Conservation (phyloP, 2,888 invertebrate genomes). For the Endomychus coccineus region DNA sequence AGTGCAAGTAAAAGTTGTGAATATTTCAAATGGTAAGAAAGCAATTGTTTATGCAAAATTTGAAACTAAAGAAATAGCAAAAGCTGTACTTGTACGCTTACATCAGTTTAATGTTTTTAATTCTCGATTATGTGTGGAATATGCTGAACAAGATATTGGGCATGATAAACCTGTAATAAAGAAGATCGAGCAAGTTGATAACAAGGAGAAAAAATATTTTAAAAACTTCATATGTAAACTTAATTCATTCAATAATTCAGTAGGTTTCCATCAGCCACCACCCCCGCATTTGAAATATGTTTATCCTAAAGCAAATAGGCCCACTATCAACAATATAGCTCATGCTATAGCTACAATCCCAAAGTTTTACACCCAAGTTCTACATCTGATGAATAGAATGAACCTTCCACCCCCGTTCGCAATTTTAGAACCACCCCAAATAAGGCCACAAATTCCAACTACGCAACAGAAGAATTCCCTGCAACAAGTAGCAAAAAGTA, state of each 20-base stretch:
- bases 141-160: constrained; percentile 52
- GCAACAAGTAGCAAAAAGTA: constrained; percentile 16
- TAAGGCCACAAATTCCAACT: constrained; percentile 40
- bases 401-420: constrained; percentile 78
- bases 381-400: constrained; percentile 96
- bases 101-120: constrained; percentile 70
- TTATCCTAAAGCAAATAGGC: constrained; percentile 70
- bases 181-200: constrained; percentile 39
- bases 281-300: constrained; percentile 68
- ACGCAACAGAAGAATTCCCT: constrained; percentile 34
- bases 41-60: constrained; percentile 63
- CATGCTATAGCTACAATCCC: constrained; percentile 67
- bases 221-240: constrained; percentile 53
- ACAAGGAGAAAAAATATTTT: constrained; percentile 44
- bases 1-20: constrained; percentile 57
- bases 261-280: constrained; percentile 68
- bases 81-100: constrained; percentile 56
- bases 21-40: constrained; percentile 49
- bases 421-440: constrained; percentile 35
- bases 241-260: constrained; percentile 51
- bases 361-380: constrained; percentile 74
- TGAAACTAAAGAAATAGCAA: constrained; percentile 54
- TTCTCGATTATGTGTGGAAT: constrained; percentile 63
- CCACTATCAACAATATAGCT: constrained; percentile 70
- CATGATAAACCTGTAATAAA: constrained; percentile 36